Evolutionary conservation across 2,888 invertebrate genomes (phyloP), one percentile per base, ranked within the genome.

Genomic region (Fragum fragum): DNA sequence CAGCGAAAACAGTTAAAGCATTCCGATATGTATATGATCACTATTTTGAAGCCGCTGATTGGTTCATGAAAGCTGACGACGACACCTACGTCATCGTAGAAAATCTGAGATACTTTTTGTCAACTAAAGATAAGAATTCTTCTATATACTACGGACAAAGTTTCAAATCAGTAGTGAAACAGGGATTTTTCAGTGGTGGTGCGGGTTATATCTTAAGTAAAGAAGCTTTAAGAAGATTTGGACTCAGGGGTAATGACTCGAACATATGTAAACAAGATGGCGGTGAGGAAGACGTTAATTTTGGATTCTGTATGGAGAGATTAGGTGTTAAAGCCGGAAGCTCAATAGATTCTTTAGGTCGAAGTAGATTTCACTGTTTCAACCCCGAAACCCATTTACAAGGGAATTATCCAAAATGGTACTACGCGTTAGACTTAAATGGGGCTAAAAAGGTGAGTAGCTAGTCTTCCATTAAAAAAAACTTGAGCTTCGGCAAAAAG

Each of bases 1-100:
- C 99, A 98, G 98, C 97, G 7, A 99, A 99, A 95, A 99, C 99
- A 0, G 99, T 98, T 95, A 97, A 97, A 90, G 98, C 98, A 0
- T 98, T 98, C 94, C 96, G 96, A 90, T 97, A 98, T 92, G 96
- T 97, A 29, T 97, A 98, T 93, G 96, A 97, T 87, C 95, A 98
- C 71, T 90, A 98, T 94, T 95, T 96, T 74, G 96, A 98, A 89
- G 96, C 98, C 47, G 47, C 47, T 47, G 47, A 47, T 47, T 47
- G 47, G 47, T 47, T 47, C 47, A 9, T 47, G n/a, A n/a, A n/a
- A n/a, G n/a, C n/a, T n/a, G n/a, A n/a, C n/a, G n/a, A n/a, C n/a
- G n/a, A n/a, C n/a, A n/a, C n/a, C n/a, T n/a, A n/a, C n/a, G n/a
- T n/a, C n/a, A n/a, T n/a, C n/a, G n/a, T n/a, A n/a, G n/a, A n/a